phyloP scores from a whole-genome alignment of 2,888 invertebrate genomes.

The Morpho achilles region DNA sequence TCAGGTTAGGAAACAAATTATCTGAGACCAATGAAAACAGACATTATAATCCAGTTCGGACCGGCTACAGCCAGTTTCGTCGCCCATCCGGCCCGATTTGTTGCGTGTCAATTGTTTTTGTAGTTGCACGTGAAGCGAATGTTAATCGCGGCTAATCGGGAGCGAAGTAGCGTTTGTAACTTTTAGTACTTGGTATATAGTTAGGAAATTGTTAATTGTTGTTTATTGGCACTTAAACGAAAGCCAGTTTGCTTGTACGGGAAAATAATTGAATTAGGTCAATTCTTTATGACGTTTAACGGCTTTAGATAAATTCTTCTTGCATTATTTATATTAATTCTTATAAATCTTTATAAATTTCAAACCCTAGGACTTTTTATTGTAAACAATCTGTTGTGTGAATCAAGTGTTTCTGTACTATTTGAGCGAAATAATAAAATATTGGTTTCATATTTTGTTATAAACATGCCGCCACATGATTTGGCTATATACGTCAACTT shows the following conservation, averaged over 20 bases:
- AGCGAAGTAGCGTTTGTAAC: slow-evolving; percentile 14
- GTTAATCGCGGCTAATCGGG: slow-evolving; percentile 34
- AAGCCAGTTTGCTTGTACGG: not conserved
- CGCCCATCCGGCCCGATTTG: slow-evolving; percentile 51
- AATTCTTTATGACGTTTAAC: too few relatives aligned
- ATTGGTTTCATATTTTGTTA: too few relatives aligned
- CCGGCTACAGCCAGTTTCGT: slow-evolving; percentile 39
- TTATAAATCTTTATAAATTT: too few relatives aligned
- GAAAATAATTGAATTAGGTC: too few relatives aligned
- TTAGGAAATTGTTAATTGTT: not conserved
- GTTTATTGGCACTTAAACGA: slow-evolving; percentile 7
- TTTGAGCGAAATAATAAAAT: too few relatives aligned
- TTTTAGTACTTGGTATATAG: slow-evolving; percentile 1
- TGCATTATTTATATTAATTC: too few relatives aligned
- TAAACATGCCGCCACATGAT: too few relatives aligned
- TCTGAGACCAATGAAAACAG: slow-evolving; percentile 4
- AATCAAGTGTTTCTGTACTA: too few relatives aligned
- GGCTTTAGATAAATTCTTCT: too few relatives aligned
- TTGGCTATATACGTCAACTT: too few relatives aligned
- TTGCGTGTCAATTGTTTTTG: slow-evolving; percentile 68
- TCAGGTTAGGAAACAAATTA: not conserved
- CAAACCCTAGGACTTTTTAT: too few relatives aligned
- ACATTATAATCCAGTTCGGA: slow-evolving; percentile 24
- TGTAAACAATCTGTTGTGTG: too few relatives aligned
- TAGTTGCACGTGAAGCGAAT: slow-evolving; percentile 45